These are phyloP conservation scores for Rotaria socialis DNA, from an alignment of 2,888 invertebrate species.

Conservation along the genomic window DNA sequence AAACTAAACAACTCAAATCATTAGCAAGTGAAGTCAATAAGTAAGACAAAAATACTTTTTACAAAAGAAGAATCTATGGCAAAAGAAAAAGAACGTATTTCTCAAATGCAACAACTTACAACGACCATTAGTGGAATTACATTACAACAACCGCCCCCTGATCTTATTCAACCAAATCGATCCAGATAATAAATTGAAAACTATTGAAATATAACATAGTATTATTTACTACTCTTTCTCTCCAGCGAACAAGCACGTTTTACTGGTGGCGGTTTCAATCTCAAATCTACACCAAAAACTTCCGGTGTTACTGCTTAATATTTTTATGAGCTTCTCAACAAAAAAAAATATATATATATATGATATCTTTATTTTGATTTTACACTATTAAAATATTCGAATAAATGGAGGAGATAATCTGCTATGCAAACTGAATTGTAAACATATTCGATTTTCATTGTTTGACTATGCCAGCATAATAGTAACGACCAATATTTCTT, in stretches of 20 bases:
- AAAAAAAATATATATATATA: too few relatives aligned
- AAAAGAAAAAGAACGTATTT: conserved; percentile 32
- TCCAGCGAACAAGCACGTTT: neutral
- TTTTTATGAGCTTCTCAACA: too few relatives aligned
- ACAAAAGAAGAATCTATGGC: conserved; percentile 55
- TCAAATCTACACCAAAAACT: neutral
- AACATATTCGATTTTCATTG: too few relatives aligned
- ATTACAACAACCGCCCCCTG: neutral
- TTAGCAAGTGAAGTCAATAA: conserved; percentile 70
- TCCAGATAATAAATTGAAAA: neutral
- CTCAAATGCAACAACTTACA: neutral
- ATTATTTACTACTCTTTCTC: too few relatives aligned
- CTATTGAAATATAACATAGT: too few relatives aligned
- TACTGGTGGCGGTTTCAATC: neutral
- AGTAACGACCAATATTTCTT: too few relatives aligned
- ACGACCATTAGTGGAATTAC: neutral
- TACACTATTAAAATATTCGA: too few relatives aligned
- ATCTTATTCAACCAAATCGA: neutral
- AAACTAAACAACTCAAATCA: conserved; percentile 61
- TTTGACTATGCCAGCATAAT: too few relatives aligned
- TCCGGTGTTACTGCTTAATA: neutral
- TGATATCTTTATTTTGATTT: too few relatives aligned
- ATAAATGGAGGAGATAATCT: too few relatives aligned
- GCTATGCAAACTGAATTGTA: too few relatives aligned
- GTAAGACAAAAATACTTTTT: conserved; percentile 69